Evolutionary conservation across 1,140 invertebrate genomes (phyloP).

Genomic region (Cyrtorhinus lividipennis): DNA sequence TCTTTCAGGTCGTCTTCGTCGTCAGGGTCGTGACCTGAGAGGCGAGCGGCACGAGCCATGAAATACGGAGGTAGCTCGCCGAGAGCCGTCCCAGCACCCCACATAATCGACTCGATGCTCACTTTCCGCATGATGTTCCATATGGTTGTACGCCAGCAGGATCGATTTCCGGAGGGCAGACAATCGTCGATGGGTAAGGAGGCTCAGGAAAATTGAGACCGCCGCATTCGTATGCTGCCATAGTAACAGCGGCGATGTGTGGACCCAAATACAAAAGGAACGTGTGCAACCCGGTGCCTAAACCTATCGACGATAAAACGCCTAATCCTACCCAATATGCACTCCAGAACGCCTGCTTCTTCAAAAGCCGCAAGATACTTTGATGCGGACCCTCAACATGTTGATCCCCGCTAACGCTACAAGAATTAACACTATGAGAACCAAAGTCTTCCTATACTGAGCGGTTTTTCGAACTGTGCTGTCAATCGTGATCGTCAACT

Average conservation of each 20-base stretch:
- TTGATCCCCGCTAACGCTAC: conserved; percentile 32
- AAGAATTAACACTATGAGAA: conserved; percentile 26
- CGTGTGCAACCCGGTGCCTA: conserved; percentile 96
- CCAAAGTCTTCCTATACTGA: conserved; percentile 28
- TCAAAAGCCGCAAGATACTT: conserved; percentile 35
- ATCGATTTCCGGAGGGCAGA: conserved; percentile 53
- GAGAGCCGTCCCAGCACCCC: conserved; percentile 93
- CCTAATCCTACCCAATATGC: conserved; percentile 91
- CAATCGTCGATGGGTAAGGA: conserved; percentile 76
- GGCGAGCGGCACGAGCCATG: conserved; percentile 83
- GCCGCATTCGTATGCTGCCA: conserved; percentile 95
- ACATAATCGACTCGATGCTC: conserved; percentile 76
- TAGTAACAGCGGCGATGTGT: conserved; percentile 83
- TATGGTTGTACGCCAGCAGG: conserved; percentile 43
- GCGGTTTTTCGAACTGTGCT: conserved; percentile 25
- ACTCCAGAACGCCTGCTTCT: conserved; percentile 52
- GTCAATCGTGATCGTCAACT: conserved; percentile 31
- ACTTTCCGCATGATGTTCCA: conserved; percentile 91
- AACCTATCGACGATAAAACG: conserved; percentile 88
- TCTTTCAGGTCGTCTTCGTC: conserved; percentile 62
- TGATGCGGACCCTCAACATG: conserved; percentile 42
- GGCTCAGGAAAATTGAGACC: conserved; percentile 86
- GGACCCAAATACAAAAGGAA: conserved; percentile 94
- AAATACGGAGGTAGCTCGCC: conserved; percentile 95
- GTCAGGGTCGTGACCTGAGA: conserved; percentile 57